These are phyloP conservation scores for Platalea minor DNA, from an alignment of 2,797 vertebrate genomes.

Conservation along the genomic window DNA sequence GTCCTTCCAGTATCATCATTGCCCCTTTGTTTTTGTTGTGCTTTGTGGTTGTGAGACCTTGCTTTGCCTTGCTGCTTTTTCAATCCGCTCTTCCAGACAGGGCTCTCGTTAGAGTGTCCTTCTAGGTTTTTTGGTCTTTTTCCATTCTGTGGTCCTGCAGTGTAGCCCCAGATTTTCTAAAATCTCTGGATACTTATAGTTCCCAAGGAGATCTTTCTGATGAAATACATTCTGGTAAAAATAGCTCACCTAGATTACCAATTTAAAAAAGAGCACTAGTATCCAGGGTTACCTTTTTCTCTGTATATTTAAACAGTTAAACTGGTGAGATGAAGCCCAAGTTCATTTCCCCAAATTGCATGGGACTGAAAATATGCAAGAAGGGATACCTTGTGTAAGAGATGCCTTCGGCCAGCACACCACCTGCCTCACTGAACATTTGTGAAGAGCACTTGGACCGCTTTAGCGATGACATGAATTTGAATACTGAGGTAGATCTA, in stretches of 20 bases:
- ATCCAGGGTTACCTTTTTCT: background rate
- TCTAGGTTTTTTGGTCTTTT: background rate
- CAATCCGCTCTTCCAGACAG: accelerated
- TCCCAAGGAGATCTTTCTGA: background rate
- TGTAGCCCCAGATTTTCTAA: background rate
- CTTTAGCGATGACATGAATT: background rate
- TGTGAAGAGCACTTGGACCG: accelerated
- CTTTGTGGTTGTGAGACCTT: background rate
- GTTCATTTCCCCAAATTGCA: background rate
- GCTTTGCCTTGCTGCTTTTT: background rate
- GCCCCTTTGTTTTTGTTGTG: background rate
- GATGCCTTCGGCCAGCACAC: background rate
- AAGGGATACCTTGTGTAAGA: background rate
- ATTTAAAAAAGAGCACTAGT: background rate
- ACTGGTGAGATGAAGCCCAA: background rate
- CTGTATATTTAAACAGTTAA: background rate
- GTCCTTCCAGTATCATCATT: background rate
- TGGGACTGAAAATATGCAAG: accelerated
- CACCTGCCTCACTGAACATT: accelerated
- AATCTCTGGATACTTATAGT: background rate
- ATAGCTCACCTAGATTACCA: background rate
- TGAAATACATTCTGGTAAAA: background rate
- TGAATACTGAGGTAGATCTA: background rate
- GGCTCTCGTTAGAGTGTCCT: background rate
- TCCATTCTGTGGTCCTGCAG: background rate